Evolutionary conservation across 2,113 vertebrate genomes (phyloP).

Genomic region (Macquaria australasica): DNA sequence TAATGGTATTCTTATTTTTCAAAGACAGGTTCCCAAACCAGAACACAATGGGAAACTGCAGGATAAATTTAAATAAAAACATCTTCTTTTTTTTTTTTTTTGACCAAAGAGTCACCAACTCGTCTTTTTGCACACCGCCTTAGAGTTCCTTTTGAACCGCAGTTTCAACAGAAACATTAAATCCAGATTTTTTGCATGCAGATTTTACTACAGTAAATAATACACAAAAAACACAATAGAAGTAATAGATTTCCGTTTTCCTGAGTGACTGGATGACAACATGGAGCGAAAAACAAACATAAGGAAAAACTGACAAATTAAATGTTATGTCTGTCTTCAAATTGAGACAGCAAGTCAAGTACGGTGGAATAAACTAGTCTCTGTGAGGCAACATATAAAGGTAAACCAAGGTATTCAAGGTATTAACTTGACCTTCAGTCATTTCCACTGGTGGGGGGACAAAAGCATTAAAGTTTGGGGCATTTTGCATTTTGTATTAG

Average conservation of each 20-base stretch:
- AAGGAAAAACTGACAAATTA: background rate
- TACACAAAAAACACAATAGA: background rate
- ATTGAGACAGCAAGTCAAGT: background rate
- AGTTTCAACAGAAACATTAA: background rate
- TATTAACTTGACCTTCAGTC: background rate
- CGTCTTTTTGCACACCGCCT: background rate
- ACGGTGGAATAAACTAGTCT: background rate
- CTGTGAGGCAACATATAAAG: background rate
- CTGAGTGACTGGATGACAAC: background rate
- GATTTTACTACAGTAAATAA: background rate
- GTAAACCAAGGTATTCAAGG: background rate
- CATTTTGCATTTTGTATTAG: background rate
- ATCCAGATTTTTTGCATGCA: background rate
- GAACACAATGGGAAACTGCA: background rate
- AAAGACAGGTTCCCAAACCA: background rate
- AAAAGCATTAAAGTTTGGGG: background rate
- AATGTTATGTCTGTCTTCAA: background rate
- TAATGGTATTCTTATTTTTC: background rate
- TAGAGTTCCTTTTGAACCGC: background rate
- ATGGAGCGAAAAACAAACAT: background rate
- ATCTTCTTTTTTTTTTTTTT: background rate
- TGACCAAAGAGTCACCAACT: background rate
- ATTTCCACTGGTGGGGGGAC: background rate
- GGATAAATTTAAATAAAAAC: background rate
- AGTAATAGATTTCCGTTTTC: background rate